Percentiles rank a stretch among this genome's conserved stretches.
phyloP scores from a whole-genome alignment of 2,113 vertebrate genomes.

The Gracilinanus agilis region DNA sequence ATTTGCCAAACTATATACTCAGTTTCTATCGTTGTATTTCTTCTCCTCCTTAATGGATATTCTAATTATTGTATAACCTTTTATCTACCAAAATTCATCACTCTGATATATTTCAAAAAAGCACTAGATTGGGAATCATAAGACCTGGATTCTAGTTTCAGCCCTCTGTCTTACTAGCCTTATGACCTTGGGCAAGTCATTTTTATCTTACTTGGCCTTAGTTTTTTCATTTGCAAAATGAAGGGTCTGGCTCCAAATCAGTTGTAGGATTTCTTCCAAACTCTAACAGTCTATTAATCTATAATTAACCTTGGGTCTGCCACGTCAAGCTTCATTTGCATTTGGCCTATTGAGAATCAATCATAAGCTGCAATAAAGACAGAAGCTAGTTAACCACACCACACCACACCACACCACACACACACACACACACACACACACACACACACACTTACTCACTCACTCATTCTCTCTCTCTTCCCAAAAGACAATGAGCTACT shows the following conservation, averaged over 20 bases:
- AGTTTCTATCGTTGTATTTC: neutral
- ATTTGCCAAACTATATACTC: neutral
- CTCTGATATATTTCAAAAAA: neutral
- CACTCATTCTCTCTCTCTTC: too few species aligned
- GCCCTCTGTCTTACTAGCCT: neutral
- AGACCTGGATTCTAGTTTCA: neutral
- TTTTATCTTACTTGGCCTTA: neutral
- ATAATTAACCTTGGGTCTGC: neutral
- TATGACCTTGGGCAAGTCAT: neutral
- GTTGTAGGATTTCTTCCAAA: neutral
- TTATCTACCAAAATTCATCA: neutral
- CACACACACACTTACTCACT: neutral
- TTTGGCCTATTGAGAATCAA: neutral
- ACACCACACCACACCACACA: neutral
- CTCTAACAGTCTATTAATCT: neutral
- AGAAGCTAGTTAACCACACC: neutral
- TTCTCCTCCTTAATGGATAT: neutral
- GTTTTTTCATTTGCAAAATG: neutral
- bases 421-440: neutral
- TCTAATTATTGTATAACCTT: neutral
- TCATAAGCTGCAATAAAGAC: neutral
- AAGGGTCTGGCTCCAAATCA: neutral
- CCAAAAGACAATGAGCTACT: conserved; percentile 11
- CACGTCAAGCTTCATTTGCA: neutral
- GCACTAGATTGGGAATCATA: neutral